Conservation (phyloP, 2,797 vertebrate genomes). For the Paguma larvata region DNA sequence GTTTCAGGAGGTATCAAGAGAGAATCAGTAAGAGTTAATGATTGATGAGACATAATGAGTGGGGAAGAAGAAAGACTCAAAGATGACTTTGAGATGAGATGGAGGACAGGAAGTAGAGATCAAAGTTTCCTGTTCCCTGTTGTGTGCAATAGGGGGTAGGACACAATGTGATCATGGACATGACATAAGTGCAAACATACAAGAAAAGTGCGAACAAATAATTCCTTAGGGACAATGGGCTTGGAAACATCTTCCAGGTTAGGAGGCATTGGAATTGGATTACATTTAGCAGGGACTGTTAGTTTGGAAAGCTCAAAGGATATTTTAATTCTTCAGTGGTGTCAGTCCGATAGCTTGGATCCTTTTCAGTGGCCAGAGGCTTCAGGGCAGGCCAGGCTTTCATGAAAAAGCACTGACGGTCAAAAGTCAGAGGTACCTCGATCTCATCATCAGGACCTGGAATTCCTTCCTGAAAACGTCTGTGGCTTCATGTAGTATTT, state of each 20-base stretch:
- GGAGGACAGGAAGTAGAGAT: not conserved
- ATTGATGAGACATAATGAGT: not conserved
- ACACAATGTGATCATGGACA: not conserved
- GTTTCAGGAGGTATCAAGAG: not conserved
- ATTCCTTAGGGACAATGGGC: not conserved
- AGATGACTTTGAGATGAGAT: not conserved
- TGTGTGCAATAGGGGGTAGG: not conserved
- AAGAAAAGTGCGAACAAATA: not conserved
- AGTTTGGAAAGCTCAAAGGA: not conserved
- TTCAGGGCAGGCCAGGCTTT: not conserved
- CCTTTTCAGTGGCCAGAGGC: not conserved
- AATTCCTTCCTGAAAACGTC: not conserved
- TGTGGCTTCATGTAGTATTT: not conserved
- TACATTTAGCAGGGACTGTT: not conserved
- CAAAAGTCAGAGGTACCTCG: not conserved
- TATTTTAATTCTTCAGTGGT: not conserved
- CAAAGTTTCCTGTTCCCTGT: not conserved
- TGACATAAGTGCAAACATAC: not conserved
- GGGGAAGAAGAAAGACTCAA: not conserved
- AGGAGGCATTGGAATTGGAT: not conserved
- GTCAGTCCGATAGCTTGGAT: not conserved
- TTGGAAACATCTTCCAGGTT: not conserved
- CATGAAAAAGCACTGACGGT: not conserved
- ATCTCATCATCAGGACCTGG: not conserved
- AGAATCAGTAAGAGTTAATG: not conserved